Percentiles rank a stretch among this genome's conserved stretches.
phyloP scores from a whole-genome alignment of 2,797 vertebrate genomes.

The Gambelia wislizenii region DNA sequence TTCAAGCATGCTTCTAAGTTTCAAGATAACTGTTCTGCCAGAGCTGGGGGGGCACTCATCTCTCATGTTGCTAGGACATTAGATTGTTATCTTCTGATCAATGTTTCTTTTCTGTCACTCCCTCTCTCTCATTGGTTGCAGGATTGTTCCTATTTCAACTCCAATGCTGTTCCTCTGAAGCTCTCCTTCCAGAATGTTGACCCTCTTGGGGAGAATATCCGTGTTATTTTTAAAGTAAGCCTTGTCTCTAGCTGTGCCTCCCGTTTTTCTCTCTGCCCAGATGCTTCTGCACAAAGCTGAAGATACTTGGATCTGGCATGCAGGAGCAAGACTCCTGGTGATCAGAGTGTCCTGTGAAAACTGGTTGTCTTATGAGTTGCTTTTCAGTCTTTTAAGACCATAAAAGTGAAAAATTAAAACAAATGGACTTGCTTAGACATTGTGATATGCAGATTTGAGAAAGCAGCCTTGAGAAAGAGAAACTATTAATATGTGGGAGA shows the following conservation, averaged over 20 bases:
- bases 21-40: not conserved
- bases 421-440: not conserved
- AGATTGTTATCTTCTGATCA: not conserved
- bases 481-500: not conserved
- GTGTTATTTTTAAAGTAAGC: conserved; percentile 95
- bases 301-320: not conserved
- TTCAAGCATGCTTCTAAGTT: not conserved
- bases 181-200: conserved; percentile 93
- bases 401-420: accelerated
- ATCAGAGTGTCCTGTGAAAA: not conserved
- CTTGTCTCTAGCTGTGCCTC: accelerated
- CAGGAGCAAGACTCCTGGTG: not conserved
- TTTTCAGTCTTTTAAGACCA: not conserved
- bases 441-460: not conserved
- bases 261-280: not conserved
- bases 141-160: conserved; percentile 97
- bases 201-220: conserved; percentile 89
- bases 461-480: not conserved
- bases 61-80: not conserved
- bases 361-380: not conserved
- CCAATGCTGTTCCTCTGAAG: conserved; percentile 94
- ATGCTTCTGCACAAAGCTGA: not conserved
- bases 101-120: accelerated
- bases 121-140: conserved; percentile 41
- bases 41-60: not conserved